Base-by-base conservation (phyloP, 2,797 vertebrate species). In the Hapalemur alaotrensis region DNA sequence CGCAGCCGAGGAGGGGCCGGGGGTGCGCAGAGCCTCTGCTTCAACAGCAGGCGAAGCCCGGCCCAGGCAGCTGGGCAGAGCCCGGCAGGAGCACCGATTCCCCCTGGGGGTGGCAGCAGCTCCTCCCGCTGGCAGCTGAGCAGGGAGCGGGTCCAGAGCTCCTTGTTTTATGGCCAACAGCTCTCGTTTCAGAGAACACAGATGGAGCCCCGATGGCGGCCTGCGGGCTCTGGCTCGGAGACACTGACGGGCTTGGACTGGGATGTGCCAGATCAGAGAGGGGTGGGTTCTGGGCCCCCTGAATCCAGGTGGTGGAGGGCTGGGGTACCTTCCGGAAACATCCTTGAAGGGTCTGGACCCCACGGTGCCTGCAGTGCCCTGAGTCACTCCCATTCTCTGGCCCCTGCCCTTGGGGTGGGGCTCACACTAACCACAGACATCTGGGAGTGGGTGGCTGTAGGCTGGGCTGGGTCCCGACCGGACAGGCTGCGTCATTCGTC, bases 181-280 rank as follows among this genome's bases (percentile, higher is more conserved):
- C 57, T 50, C 28, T 46, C 3, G 0, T 35, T 50, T 38, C 30
- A 13, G 75, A 38, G 84, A 38, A 76, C 32, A 83, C 91, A 94
- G 91, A 46, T 91, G 94, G 87, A 22, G n/a, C 35, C 57, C 72
- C 0, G 1, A 35, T 43, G 93, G 91, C 57, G 22, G 70, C 52
- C 70, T 78, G 25, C 57, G 70, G 48, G 57, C 38, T 52, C 46
- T 30, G 96, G 91, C 43, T 65, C 1, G 59, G 12, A 46, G n/a
- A 15, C 5, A 1, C 41, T 67, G 1, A 38, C 22, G 30, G 41
- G 52, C 76, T 38, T 9, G 22, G 0, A 43, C 32, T 38, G 28
- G 7, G n/a, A 2, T 15, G 3, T 14, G 35, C 78, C 15, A 23
- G 32, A 65, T 13, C 13, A 32, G 7, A 35, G 30, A 84, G 81